These are phyloP conservation scores for Allacma fusca DNA, from an alignment of 2,888 invertebrate genomes.

Conservation along the genomic window DNA sequence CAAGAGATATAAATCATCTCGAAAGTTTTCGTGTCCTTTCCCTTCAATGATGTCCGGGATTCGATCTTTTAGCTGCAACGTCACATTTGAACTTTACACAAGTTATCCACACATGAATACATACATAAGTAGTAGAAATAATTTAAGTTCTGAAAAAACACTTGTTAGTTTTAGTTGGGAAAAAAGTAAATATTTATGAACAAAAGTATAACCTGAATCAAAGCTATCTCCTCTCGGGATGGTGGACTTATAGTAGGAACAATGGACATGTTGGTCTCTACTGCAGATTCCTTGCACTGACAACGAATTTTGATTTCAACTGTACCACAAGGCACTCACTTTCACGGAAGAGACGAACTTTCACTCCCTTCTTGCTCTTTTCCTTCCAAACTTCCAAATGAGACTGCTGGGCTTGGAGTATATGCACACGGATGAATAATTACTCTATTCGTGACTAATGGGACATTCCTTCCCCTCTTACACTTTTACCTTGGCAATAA, in stretches of 20 bases:
- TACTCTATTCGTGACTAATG: too few relatives aligned
- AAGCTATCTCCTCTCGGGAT: constrained; percentile 30
- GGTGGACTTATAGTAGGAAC: not conserved
- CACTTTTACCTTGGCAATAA: too few relatives aligned
- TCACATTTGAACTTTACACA: not conserved
- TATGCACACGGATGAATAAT: too few relatives aligned
- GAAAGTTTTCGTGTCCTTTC: constrained; percentile 25
- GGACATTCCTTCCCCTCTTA: too few relatives aligned
- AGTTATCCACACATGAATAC: too few relatives aligned
- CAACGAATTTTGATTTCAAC: too few relatives aligned
- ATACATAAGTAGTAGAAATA: too few relatives aligned
- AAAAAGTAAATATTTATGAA: too few relatives aligned
- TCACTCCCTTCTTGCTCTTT: not conserved
- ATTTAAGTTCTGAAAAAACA: not conserved
- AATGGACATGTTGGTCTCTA: constrained; percentile 5
- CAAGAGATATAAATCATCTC: constrained; percentile 37
- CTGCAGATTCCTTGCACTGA: too few relatives aligned
- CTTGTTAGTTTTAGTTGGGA: not conserved
- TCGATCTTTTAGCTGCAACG: constrained; percentile 36
- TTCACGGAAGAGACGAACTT: not conserved
- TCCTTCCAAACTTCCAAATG: not conserved
- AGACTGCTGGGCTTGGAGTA: too few relatives aligned
- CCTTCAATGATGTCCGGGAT: constrained; percentile 27
- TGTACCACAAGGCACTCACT: not conserved
- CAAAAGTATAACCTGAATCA: constrained; percentile 26